Percentiles rank a stretch among this genome's conserved stretches.
Conservation (phyloP, 2,888 invertebrate species). For the Leptogaster cylindrica region DNA sequence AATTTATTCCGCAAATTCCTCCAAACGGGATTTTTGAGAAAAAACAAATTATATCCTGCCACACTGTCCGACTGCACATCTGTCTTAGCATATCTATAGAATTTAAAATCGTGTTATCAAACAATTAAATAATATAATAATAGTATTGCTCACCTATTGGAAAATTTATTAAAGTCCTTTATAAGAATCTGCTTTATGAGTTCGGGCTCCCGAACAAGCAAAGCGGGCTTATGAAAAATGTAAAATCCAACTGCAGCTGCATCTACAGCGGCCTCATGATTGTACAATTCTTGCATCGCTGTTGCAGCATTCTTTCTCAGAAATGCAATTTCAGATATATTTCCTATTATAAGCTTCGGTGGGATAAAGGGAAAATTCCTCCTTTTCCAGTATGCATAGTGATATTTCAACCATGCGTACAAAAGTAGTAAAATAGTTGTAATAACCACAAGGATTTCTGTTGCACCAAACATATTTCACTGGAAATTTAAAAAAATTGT, state of each 20-base stretch:
- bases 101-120: not conserved
- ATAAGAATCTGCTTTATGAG: slow-evolving; percentile 62
- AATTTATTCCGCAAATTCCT: slow-evolving; percentile 61
- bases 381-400: slow-evolving; percentile 55
- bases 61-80: slow-evolving; percentile 58
- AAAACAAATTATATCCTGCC: slow-evolving; percentile 62
- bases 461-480: slow-evolving; percentile 5
- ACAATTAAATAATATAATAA: not conserved
- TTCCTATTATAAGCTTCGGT: slow-evolving; percentile 62
- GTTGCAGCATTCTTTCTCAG: slow-evolving; percentile 54
- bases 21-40: slow-evolving; percentile 62
- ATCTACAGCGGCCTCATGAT: slow-evolving; percentile 52
- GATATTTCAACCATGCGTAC: slow-evolving; percentile 8
- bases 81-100: slow-evolving; percentile 54
- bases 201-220: slow-evolving; percentile 62
- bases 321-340: slow-evolving; percentile 56
- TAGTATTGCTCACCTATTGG: slow-evolving; percentile 53
- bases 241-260: slow-evolving; percentile 58
- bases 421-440: not conserved
- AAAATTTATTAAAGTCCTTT: slow-evolving; percentile 62
- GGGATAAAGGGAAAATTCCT: slow-evolving; percentile 58
- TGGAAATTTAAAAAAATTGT: slow-evolving; percentile 49
- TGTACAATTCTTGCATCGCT: slow-evolving; percentile 58
- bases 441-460: slow-evolving; percentile 13
- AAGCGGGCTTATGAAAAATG: slow-evolving; percentile 61